Evolutionary conservation across 1,140 invertebrate genomes (phyloP).

Genomic region (Parapsyche elsis): DNA sequence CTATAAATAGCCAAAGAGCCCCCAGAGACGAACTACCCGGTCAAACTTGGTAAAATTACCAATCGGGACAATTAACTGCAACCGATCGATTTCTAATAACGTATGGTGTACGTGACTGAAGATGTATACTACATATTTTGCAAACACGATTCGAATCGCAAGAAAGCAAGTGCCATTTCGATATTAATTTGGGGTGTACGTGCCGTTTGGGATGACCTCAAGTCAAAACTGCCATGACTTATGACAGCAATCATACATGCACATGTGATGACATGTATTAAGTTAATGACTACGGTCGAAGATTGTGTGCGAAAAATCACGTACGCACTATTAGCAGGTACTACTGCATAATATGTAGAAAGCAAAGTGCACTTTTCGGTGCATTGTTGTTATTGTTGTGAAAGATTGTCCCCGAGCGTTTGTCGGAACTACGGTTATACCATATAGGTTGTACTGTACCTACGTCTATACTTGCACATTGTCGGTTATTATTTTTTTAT

Average conservation of each 20-base stretch:
- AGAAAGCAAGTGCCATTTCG: too few species aligned
- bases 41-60: too few species aligned
- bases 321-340: background rate
- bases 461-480: background rate
- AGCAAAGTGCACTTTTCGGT: background rate
- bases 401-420: background rate
- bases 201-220: slow-evolving; percentile 5
- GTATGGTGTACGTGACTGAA: slow-evolving; percentile 10
- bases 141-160: background rate
- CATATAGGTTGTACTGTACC: background rate
- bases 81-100: background rate
- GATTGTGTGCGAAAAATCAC: slow-evolving; percentile 13
- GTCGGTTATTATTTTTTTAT: background rate
- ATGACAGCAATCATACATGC: background rate
- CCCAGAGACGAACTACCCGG: too few species aligned
- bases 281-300: background rate
- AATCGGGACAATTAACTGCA: too few species aligned
- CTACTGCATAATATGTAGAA: background rate
- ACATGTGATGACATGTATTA: slow-evolving; percentile 12
- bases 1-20: too few species aligned
- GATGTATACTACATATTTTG: background rate
- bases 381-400: background rate
- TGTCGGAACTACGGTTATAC: too few species aligned
- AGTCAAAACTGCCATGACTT: background rate
- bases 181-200: background rate